These are phyloP conservation scores for Lagorchestes hirsutus DNA, from an alignment of 2,797 vertebrate species.

Conservation along the genomic window DNA sequence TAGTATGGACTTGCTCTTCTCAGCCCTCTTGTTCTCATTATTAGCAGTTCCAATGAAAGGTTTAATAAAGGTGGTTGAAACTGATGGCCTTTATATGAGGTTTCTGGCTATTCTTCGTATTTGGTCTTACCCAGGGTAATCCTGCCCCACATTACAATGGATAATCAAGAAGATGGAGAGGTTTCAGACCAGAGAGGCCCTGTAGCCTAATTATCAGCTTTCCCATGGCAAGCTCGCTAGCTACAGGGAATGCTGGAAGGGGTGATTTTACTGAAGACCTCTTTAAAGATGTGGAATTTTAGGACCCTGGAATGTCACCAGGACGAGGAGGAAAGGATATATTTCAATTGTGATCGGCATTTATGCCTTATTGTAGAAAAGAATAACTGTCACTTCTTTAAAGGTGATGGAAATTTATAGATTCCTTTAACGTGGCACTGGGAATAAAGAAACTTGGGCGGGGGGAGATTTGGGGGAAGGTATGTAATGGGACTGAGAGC, in stretches of 20 bases:
- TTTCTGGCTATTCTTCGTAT: background rate
- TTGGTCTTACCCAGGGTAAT: background rate
- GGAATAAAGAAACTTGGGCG: background rate
- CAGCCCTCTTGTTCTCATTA: background rate
- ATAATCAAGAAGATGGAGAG: background rate
- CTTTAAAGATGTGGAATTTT: background rate
- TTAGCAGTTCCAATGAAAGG: background rate
- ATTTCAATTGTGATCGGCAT: background rate
- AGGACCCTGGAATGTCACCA: background rate
- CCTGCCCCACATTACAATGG: background rate
- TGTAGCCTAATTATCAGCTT: background rate
- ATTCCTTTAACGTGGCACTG: background rate
- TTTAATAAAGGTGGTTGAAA: conserved; percentile 36
- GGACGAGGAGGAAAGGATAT: background rate
- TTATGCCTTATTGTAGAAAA: background rate
- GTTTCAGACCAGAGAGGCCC: background rate
- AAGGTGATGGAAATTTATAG: background rate
- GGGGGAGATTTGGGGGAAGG: background rate
- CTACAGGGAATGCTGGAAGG: background rate
- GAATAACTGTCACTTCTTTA: background rate
- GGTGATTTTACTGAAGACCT: conserved; percentile 14
- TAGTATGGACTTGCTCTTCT: background rate
- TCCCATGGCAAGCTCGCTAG: background rate
- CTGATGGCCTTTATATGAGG: background rate
- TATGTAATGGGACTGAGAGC: background rate